Evolutionary conservation across 2,797 vertebrate species (phyloP).

Genomic region (Buceros bicornis): DNA sequence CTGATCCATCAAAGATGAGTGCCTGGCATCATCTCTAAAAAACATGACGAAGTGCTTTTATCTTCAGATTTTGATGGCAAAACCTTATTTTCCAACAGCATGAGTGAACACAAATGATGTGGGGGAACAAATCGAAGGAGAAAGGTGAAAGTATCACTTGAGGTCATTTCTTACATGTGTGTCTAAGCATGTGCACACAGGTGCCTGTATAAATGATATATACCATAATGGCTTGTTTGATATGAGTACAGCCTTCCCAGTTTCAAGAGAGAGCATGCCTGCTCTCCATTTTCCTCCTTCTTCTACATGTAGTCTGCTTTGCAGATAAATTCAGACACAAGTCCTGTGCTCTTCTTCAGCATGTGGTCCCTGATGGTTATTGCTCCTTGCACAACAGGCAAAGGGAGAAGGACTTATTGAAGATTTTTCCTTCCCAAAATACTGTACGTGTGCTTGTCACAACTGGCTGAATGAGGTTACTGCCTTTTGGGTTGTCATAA

Average conservation of each 20-base stretch:
- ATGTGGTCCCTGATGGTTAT: neutral
- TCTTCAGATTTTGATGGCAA: neutral
- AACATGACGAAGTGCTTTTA: neutral
- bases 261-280: neutral
- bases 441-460: accelerated
- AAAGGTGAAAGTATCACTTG: neutral
- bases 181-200: neutral
- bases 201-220: neutral
- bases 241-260: neutral
- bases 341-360: neutral
- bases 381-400: neutral
- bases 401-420: neutral
- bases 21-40: neutral
- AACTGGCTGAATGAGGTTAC: neutral
- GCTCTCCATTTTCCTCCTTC: neutral
- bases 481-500: neutral
- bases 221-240: neutral
- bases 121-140: neutral
- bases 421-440: neutral
- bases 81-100: neutral
- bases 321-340: neutral
- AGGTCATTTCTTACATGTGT: accelerated
- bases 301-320: neutral
- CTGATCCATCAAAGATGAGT: neutral
- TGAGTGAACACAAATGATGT: neutral